Evolutionary conservation across 2,797 vertebrate genomes (phyloP).

Genomic region (Sebastes matsubarae): DNA sequence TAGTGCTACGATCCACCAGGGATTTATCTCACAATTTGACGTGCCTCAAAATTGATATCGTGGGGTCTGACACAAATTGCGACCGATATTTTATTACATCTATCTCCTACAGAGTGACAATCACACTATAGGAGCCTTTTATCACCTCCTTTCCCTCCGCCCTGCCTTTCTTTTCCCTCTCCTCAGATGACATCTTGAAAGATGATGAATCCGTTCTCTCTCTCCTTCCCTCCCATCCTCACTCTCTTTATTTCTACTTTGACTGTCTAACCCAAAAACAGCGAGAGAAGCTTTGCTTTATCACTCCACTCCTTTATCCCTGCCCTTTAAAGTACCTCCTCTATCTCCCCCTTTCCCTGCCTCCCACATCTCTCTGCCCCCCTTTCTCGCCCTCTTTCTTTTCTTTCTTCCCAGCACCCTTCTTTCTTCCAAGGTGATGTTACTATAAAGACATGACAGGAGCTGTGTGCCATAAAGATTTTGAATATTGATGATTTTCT

Average conservation of each 20-base stretch:
- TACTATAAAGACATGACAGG: neutral
- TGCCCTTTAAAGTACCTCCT: constrained; percentile 4
- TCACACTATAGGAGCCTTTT: neutral
- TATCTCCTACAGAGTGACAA: neutral
- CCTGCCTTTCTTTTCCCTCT: neutral
- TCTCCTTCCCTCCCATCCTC: neutral
- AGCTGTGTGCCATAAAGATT: constrained; percentile 4
- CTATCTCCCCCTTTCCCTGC: neutral
- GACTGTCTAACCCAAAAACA: constrained; percentile 30
- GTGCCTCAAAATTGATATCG: neutral
- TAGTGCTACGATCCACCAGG: neutral
- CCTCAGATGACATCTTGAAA: constrained; percentile 11
- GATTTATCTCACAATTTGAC: neutral
- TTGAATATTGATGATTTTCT: constrained; percentile 28
- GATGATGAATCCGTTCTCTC: constrained; percentile 18
- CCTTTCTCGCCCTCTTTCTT: neutral
- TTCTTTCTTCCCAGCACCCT: neutral
- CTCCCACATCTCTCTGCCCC: neutral
- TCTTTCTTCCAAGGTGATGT: constrained; percentile 1
- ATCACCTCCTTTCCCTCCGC: neutral
- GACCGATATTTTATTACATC: neutral
- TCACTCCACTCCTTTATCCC: constrained; percentile 10
- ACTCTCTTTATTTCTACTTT: constrained; percentile 16
- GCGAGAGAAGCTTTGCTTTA: constrained; percentile 21
- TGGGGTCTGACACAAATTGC: neutral